These are phyloP conservation scores for Agelaius tricolor DNA, from an alignment of 2,113 vertebrate species.

Conservation along the genomic window DNA sequence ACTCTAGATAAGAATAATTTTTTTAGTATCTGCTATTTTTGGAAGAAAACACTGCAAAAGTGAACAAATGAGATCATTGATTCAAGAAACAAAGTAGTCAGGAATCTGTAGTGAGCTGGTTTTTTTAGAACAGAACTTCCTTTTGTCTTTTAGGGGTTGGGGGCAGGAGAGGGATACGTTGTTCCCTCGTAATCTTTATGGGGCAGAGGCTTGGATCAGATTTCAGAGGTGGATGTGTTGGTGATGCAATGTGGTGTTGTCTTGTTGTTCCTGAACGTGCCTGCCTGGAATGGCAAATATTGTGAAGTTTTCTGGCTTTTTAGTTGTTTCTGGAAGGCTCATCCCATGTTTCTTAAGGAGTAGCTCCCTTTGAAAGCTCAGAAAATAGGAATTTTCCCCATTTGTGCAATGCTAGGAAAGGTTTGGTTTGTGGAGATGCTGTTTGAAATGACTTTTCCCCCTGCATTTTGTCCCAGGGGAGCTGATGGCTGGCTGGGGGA, in stretches of 20 bases:
- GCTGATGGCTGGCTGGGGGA: conserved; percentile 58
- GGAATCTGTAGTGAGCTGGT: background rate
- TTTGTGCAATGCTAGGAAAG: background rate
- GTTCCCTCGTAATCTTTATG: background rate
- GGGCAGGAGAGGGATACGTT: background rate
- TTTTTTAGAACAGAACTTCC: conserved; percentile 5
- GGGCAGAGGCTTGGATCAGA: background rate
- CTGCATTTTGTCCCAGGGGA: conserved; percentile 1
- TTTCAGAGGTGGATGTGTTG: background rate
- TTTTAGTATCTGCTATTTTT: background rate
- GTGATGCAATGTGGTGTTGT: background rate
- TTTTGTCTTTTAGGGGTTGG: background rate
- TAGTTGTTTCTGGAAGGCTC: background rate
- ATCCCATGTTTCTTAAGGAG: background rate
- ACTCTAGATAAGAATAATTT: background rate
- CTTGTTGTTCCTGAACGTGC: background rate
- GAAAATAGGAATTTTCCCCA: background rate
- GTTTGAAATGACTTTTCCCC: conserved; percentile 26
- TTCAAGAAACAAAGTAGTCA: background rate
- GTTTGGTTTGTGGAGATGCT: background rate
- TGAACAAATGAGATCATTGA: background rate
- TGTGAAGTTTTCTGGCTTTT: background rate
- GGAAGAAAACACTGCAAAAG: background rate
- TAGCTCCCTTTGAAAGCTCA: background rate
- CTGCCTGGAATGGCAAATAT: background rate